Evolutionary conservation across 2,113 vertebrate species (phyloP), one percentile per base, ranked within the genome.

Genomic region (Turnix velox): DNA sequence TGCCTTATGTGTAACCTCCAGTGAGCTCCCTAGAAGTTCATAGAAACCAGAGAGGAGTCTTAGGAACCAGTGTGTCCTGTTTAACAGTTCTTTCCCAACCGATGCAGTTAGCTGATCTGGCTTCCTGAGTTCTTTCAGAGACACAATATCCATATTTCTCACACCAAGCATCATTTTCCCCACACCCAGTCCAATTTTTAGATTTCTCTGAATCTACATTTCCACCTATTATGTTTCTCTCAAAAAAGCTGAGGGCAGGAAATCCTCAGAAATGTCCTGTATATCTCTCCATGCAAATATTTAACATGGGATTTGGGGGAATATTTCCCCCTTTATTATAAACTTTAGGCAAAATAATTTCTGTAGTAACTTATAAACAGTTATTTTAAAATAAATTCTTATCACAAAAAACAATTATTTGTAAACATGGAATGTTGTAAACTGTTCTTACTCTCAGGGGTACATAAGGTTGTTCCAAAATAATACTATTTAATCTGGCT

Each of bases 251-350:
- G n/a, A n/a, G n/a, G n/a, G n/a, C 12, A 6, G 12, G 10, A 7
- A 45, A 18, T 42, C 31, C 59, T 58, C 46, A 71, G 33, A 80
- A 86, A 73, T 4, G 12, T 78, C 17, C 37, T 22, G 18, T 4
- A 45, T 40, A 45, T 1, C 1, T 69, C 45, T 10, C 12, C 49
- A 15, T 20, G 6, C 4, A 82, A 91, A 62, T 42, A 65, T 31
- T 72, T 71, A 82, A 28, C 9, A n/a, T 10, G 23, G 9, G 7
- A 7, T 43, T 81, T 51, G 12, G 14, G 4, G 3, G 0, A n/a
- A n/a, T 4, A 23, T 59, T 40, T 1, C 7, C 0, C 1, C 10
- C 0, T n/a, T 43, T 65, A 71, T 19, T 78, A 3, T 19, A 84
- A 67, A 12, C 2, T 28, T 72, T 82, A 72, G 31, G n/a, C 10